Evolutionary conservation across 2,888 invertebrate species (phyloP), one percentile per base, ranked within the genome.

Genomic region (Harmothoe impar): DNA sequence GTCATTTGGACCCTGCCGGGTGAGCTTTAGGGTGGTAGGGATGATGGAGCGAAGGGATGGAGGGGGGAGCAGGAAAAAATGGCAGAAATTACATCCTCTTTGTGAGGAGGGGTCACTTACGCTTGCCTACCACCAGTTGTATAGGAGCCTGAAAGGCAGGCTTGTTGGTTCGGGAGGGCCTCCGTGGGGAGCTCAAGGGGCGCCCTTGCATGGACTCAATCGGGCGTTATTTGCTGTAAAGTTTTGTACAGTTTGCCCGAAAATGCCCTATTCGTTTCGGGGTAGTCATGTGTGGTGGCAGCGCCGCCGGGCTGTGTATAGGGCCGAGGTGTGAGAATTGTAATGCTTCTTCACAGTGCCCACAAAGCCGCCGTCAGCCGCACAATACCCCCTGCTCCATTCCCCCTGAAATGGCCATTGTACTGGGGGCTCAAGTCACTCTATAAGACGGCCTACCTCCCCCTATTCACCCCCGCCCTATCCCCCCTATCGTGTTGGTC

Each of bases 191-290:
- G 0, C 86, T 54, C 5, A 86, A 1, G 86, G 86, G 86, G n/a
- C 29, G 54, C 56, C 23, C 25, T 52, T 86, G 52, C 52, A 86
- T 86, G 86, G 86, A 56, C 54, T 86, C 86, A 86, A 86, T 86
- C 86, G 86, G 86, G 86, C 86, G 52, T 43, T 86, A 86, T 86
- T 86, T 86, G 86, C 86, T 86, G 86, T 86, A 86, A 86, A 86
- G 86, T 86, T 86, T 86, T 86, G 86, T 54, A 86, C 86, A 86
- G 86, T 86, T 86, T 86, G 86, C 86, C 86, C 86, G 86, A 86
- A 86, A 86, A 86, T 86, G 86, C 86, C 54, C 86, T 33, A 52
- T 86, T 86, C 7, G 86, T 86, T 15, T 25, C 86, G 52, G 86
- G 29, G 54, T 54, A 29, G 86, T 86, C 86, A 86, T 86, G 86